A percentile compares a stretch with the other conserved stretches of the same genome.
These are phyloP conservation scores for Elysia chlorotica DNA, from an alignment of 1,140 invertebrate species.

Conservation along the genomic window DNA sequence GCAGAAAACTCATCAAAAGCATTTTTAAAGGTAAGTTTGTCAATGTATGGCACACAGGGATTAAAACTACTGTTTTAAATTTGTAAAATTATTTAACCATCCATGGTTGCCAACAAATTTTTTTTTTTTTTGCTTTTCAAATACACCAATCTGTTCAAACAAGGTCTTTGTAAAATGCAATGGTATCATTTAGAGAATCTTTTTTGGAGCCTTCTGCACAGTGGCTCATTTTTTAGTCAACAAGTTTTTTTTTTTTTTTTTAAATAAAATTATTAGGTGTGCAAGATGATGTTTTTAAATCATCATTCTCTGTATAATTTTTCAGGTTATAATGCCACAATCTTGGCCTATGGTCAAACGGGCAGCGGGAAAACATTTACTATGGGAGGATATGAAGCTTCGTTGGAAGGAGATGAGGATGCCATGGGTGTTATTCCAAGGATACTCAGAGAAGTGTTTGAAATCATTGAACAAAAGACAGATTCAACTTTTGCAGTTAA, in stretches of 20 bases:
- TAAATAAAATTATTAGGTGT: too few relatives aligned
- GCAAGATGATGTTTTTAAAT: not conserved
- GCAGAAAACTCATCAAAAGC: constrained; percentile 76
- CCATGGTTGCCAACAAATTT: too few relatives aligned
- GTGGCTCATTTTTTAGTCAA: too few relatives aligned
- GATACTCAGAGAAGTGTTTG: constrained; percentile 82
- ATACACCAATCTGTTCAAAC: too few relatives aligned
- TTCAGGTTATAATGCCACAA: constrained; percentile 60
- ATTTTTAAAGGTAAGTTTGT: constrained; percentile 79
- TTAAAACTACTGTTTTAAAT: too few relatives aligned
- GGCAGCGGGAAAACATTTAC: constrained; percentile 91
- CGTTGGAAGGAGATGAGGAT: constrained; percentile 64
- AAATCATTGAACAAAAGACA: constrained; percentile 72
- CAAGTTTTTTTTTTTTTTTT: too few relatives aligned
- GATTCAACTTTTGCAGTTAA: constrained; percentile 73
- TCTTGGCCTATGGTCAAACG: constrained; percentile 87
- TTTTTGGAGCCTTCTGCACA: too few relatives aligned
- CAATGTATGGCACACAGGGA: too few relatives aligned
- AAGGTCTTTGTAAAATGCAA: too few relatives aligned
- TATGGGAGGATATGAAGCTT: constrained; percentile 77
- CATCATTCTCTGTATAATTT: not conserved
- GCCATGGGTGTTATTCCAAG: constrained; percentile 81
- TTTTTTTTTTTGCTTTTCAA: too few relatives aligned
- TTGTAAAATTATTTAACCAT: too few relatives aligned
- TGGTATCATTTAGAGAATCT: too few relatives aligned